These are phyloP conservation scores for Cataglyphis altisquamis DNA, from an alignment of 2,888 invertebrate genomes.

Conservation along the genomic window DNA sequence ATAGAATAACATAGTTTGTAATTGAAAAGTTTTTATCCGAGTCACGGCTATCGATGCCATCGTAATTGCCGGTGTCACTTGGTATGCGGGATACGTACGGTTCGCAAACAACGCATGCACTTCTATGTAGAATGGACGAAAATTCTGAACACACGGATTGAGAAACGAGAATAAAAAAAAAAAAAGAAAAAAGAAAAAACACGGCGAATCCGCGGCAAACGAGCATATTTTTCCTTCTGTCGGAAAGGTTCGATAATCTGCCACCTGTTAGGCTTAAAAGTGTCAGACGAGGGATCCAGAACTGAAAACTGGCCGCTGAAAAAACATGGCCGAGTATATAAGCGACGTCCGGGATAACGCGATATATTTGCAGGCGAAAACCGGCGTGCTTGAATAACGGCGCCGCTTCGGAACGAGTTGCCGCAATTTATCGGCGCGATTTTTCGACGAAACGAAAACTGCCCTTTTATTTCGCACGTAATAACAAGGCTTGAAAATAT, in stretches of 20 bases:
- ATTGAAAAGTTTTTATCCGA: conserved; percentile 6
- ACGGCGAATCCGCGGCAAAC: neutral
- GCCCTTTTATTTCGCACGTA: conserved; percentile 53
- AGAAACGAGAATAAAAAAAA: conserved; percentile 7
- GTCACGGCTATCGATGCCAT: conserved; percentile 7
- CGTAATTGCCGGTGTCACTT: conserved; percentile 16
- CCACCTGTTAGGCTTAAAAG: conserved; percentile 74
- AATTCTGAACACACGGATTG: neutral
- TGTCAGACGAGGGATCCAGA: conserved; percentile 46
- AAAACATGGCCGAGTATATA: conserved; percentile 68
- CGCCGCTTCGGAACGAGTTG: conserved; percentile 62
- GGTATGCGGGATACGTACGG: neutral
- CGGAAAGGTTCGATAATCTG: conserved; percentile 62
- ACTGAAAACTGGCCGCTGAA: conserved; percentile 24
- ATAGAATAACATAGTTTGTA: conserved; percentile 1
- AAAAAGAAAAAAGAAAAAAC: conserved; percentile 6
- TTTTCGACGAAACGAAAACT: conserved; percentile 63
- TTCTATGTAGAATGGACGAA: neutral
- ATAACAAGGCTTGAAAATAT: conserved; percentile 53
- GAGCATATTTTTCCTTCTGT: conserved; percentile 31
- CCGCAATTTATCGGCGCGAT: conserved; percentile 69
- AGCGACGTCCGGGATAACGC: conserved; percentile 47
- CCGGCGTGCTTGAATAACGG: conserved; percentile 60
- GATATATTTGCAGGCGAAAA: conserved; percentile 63
- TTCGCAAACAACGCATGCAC: conserved; percentile 2